Conservation (phyloP, 2,797 vertebrate species). For the Coilia nasus region DNA sequence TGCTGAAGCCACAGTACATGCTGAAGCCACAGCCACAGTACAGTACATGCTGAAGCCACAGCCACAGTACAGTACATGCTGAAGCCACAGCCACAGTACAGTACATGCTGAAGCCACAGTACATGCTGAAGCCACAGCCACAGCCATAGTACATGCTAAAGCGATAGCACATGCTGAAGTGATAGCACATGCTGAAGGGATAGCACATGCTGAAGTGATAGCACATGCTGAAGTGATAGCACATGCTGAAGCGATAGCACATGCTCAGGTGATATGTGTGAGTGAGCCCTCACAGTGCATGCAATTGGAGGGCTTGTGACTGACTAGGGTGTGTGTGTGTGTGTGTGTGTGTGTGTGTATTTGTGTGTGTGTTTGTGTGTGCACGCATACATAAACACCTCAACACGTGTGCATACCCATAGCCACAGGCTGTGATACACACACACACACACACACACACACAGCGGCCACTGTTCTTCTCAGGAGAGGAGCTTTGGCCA, state of each 20-base stretch:
- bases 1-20: too few relatives aligned
- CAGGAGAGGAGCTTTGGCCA: constrained; percentile 26
- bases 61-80: background rate
- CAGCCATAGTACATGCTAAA: too few relatives aligned
- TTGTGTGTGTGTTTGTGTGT: constrained; percentile 28
- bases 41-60: too few relatives aligned
- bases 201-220: too few relatives aligned
- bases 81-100: too few relatives aligned
- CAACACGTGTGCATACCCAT: background rate
- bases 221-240: too few relatives aligned
- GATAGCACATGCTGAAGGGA: too few relatives aligned
- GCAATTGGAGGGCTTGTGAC: background rate
- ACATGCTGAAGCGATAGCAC: too few relatives aligned
- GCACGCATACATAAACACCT: background rate
- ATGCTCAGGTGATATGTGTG: background rate
- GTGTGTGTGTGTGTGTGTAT: constrained; percentile 20
- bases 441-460: constrained; percentile 34
- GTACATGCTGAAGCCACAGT: too few relatives aligned
- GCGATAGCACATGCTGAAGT: too few relatives aligned
- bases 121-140: too few relatives aligned
- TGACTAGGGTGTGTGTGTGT: constrained; percentile 30
- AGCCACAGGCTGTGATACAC: constrained; percentile 34
- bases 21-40: too few relatives aligned
- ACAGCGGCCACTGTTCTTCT: constrained; percentile 19
- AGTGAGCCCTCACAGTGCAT: background rate